A percentile compares a stretch with the other conserved stretches of the same genome.
These are phyloP conservation scores for Linurgus olivaceus DNA, from an alignment of 2,797 vertebrate genomes.

Conservation along the genomic window DNA sequence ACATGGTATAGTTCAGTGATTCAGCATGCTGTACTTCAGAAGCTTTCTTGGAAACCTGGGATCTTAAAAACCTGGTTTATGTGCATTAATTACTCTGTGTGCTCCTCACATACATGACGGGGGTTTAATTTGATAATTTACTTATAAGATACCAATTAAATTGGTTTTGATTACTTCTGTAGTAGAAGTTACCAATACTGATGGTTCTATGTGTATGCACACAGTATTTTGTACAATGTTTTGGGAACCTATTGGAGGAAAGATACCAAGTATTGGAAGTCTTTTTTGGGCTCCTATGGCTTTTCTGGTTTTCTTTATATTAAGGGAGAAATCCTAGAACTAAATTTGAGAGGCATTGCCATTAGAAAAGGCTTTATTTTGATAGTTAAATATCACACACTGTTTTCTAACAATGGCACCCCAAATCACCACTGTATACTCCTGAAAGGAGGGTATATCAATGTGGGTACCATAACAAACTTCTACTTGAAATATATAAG, in stretches of 20 bases:
- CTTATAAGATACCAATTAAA: background rate
- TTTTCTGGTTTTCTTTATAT: background rate
- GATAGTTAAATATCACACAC: background rate
- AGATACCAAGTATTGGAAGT: background rate
- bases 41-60: background rate
- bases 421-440: background rate
- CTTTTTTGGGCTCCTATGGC: rapidly evolving
- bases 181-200: background rate
- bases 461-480: background rate
- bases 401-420: background rate
- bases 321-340: background rate
- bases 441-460: background rate
- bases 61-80: background rate
- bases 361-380: background rate
- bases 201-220: background rate
- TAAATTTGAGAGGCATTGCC: background rate
- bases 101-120: background rate
- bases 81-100: background rate
- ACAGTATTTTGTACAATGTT: background rate
- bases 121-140: background rate
- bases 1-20: background rate
- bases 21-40: background rate
- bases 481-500: background rate
- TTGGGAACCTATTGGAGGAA: background rate
- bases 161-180: background rate